Evolutionary conservation across 1,140 invertebrate genomes (phyloP).

Genomic region (Gryon sp.): DNA sequence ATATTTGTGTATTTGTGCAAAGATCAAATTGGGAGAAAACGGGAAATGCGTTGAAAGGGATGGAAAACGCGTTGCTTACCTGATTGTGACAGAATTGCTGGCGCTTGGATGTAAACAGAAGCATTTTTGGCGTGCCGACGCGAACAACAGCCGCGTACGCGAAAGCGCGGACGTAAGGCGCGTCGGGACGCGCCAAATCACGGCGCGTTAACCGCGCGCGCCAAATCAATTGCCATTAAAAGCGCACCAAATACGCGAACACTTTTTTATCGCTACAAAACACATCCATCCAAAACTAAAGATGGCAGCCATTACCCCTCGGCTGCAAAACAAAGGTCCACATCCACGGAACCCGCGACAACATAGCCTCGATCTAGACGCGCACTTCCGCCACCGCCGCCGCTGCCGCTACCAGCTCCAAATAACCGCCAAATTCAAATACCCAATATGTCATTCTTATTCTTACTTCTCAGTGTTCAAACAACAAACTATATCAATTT

Average conservation of each 20-base stretch:
- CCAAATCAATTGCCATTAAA: slow-evolving; percentile 17
- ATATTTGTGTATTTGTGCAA: not conserved
- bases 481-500: not conserved
- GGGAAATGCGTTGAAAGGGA: no score
- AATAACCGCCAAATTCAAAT: slow-evolving; percentile 67
- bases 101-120: slow-evolving; percentile 79
- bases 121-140: slow-evolving; percentile 74
- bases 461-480: not conserved
- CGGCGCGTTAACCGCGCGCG: slow-evolving; percentile 11
- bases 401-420: no score
- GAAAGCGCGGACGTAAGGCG: not conserved
- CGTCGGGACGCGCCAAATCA: slow-evolving; percentile 14
- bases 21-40: not conserved
- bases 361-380: slow-evolving; percentile 74
- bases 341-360: slow-evolving; percentile 76
- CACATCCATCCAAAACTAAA: slow-evolving; percentile 76
- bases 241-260: slow-evolving; percentile 27
- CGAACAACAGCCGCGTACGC: slow-evolving; percentile 65
- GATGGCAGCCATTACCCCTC: slow-evolving; percentile 80
- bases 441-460: not conserved
- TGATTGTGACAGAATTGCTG: slow-evolving; percentile 78
- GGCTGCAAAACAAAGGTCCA: slow-evolving; percentile 79
- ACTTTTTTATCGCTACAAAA: slow-evolving; percentile 49
- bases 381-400: slow-evolving; percentile 67
- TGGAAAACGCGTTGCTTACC: slow-evolving; percentile 73